A percentile compares a stretch with the other conserved stretches of the same genome.
Conservation (phyloP, 2,797 vertebrate genomes). For the Hippopotamyrus pictus region DNA sequence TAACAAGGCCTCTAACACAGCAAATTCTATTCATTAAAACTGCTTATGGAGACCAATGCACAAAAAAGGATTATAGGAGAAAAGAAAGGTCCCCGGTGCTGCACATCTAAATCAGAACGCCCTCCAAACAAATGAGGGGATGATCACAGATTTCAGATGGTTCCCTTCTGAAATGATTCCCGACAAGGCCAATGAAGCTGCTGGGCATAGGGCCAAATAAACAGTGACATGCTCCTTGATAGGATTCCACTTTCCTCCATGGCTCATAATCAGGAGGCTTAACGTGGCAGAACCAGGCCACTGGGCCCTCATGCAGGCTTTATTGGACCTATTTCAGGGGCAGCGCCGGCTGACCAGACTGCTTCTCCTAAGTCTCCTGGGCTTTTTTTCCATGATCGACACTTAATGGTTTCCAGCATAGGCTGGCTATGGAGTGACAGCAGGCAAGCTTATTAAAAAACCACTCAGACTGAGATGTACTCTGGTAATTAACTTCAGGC, state of each 20-base stretch:
- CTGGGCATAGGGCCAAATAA: neutral
- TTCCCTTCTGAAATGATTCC: neutral
- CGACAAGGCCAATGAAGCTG: neutral
- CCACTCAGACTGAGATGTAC: neutral
- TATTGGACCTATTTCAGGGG: neutral
- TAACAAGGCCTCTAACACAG: neutral
- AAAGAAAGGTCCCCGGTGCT: neutral
- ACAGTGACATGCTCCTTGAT: constrained; percentile 1
- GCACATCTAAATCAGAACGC: neutral
- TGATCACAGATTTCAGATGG: neutral
- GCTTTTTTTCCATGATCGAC: neutral
- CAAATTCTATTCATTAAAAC: neutral
- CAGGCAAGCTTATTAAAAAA: neutral
- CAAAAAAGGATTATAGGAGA: neutral
- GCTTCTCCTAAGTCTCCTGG: neutral
- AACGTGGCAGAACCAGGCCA: neutral
- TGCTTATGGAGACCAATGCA: neutral
- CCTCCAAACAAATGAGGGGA: neutral
- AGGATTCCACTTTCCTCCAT: neutral
- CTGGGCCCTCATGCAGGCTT: neutral
- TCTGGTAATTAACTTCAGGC: constrained; percentile 1
- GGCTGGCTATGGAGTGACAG: neutral
- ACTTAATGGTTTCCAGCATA: neutral
- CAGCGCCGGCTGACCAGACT: neutral
- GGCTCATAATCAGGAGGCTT: neutral